Evolutionary conservation across 1,140 invertebrate genomes (phyloP).

Genomic region (Halesus radiatus): DNA sequence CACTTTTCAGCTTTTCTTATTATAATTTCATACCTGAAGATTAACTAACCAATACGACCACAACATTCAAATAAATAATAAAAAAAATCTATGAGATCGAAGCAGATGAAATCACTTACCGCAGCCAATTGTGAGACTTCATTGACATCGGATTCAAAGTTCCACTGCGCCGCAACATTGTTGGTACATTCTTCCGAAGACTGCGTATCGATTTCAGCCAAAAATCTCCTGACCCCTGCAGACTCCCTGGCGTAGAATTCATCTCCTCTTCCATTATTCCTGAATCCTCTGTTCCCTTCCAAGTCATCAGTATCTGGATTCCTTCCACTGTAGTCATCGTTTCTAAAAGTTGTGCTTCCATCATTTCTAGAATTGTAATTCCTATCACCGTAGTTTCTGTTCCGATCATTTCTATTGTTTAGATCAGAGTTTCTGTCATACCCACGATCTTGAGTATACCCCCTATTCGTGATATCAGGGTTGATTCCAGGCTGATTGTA

Average conservation of each 20-base stretch:
- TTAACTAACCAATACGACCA: too few species aligned
- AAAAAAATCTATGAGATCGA: too few species aligned
- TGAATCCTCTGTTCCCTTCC: constrained; percentile 46
- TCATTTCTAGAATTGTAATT: constrained; percentile 22
- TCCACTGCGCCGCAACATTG: constrained; percentile 88
- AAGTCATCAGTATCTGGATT: constrained; percentile 34
- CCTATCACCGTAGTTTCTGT: constrained; percentile 29
- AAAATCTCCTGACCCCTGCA: constrained; percentile 62
- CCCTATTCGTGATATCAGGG: constrained; percentile 68
- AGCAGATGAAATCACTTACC: constrained; percentile 74
- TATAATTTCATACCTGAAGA: too few species aligned
- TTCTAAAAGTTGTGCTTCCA: not conserved
- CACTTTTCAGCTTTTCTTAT: too few species aligned
- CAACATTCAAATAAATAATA: too few species aligned
- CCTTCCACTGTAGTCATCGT: not conserved
- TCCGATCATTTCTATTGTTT: constrained; percentile 31
- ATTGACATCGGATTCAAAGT: constrained; percentile 89
- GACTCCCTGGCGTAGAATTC: constrained; percentile 63
- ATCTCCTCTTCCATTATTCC: constrained; percentile 55
- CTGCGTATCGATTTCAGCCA: constrained; percentile 79
- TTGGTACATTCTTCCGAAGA: constrained; percentile 83
- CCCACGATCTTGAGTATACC: constrained; percentile 62
- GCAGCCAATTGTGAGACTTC: constrained; percentile 84
- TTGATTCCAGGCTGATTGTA: constrained; percentile 60
- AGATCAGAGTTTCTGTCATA: constrained; percentile 60